phyloP scores from a whole-genome alignment of 2,113 vertebrate genomes.

The Helogale parvula region DNA sequence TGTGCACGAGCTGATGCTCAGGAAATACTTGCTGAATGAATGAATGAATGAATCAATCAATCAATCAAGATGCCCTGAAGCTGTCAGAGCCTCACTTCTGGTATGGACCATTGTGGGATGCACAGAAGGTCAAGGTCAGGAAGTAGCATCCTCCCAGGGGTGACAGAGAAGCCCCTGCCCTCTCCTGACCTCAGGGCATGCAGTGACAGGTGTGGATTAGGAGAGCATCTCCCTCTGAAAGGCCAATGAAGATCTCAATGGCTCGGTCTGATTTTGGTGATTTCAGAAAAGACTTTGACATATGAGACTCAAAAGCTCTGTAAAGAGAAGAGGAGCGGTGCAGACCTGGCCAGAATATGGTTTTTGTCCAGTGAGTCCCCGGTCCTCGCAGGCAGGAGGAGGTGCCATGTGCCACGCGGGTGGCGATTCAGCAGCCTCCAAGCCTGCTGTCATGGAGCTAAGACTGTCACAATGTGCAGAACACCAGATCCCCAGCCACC shows the following conservation, averaged over 20 bases:
- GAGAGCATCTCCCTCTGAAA: neutral
- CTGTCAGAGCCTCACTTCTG: neutral
- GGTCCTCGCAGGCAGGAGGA: neutral
- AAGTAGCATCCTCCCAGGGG: neutral
- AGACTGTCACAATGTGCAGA: neutral
- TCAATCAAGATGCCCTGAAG: neutral
- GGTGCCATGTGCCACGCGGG: neutral
- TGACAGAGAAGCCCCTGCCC: neutral
- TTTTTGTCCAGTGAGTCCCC: neutral
- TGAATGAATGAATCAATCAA: neutral
- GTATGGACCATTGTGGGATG: neutral
- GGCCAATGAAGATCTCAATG: neutral
- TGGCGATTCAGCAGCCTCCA: neutral
- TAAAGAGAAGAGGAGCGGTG: neutral
- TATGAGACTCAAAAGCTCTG: neutral
- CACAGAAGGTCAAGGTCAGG: neutral
- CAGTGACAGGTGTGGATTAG: neutral
- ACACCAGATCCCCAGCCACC: neutral
- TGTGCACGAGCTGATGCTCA: neutral
- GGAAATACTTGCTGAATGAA: neutral
- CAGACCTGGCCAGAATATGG: neutral
- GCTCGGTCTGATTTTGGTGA: neutral
- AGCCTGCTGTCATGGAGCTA: neutral
- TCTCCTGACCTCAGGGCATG: accelerated
- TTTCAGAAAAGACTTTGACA: neutral